Base-by-base conservation (phyloP, 2,113 vertebrate genomes). In the Ondatra zibethicus region DNA sequence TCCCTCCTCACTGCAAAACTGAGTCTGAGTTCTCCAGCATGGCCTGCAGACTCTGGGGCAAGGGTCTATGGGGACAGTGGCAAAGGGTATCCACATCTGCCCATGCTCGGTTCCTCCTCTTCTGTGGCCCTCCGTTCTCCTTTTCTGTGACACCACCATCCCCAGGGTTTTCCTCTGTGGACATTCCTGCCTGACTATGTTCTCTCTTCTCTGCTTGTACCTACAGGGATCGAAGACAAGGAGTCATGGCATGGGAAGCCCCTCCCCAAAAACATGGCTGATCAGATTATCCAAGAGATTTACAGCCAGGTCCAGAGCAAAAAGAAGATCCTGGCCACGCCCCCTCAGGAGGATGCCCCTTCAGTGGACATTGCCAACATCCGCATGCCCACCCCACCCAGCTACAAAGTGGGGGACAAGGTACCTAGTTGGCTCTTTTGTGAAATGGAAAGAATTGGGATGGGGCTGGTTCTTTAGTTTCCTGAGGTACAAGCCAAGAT, bases 361-460 rank as follows among this genome's bases (percentile, higher is more conserved):
- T 94, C 98, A 0, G 98, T 99, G 96, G 99, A 98, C 97, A 98
- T 99, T 96, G 98, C 98, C 97, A 99, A 99, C 97, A 98, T 99
- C 97, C 98, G 99, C 97, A 99, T 99, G 99, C 99, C 99, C 42
- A 99, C 99, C 3, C 99, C 99, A 16, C 99, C 99, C 88, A 99
- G 95, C 98, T 99, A 99, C 98, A 99, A 99, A 98, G 81, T 99
- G 45, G 99, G 99, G 97, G 99, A 99, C 97, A 99, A 99, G 99
- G 99, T 99, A 96, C 23, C 52, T 7, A 66, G 11, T 81, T 21
- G 2, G n/a, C 27, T n/a, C 25, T 65, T 58, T 63, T 63, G 50
- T 39, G 45, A 58, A 25, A 21, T 50, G 14, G 45, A 29, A 27
- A 9, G 31, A 21, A 6, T 25, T 47, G 21, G 50, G 27, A 5